Percentiles rank a stretch among this genome's conserved stretches.
Conservation (phyloP, 1,140 invertebrate species). For the Atopsyche davidsoni region DNA sequence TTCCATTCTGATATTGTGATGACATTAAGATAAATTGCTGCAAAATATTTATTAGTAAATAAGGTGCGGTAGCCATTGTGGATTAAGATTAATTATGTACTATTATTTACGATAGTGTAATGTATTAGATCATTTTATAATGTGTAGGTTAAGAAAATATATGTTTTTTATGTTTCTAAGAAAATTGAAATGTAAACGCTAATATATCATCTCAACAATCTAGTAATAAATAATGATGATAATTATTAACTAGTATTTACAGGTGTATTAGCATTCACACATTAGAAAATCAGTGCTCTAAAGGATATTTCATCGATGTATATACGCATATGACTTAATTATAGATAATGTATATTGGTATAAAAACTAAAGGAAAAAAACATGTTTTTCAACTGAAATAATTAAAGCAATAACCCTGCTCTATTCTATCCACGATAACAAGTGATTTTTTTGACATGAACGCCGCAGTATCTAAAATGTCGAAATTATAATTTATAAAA, state of each 20-base stretch:
- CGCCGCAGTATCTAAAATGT: not conserved
- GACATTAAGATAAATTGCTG: not conserved
- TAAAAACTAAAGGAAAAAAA: not conserved
- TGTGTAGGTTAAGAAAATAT: not conserved
- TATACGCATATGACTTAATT: not conserved
- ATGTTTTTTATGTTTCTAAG: not conserved
- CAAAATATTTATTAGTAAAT: not conserved
- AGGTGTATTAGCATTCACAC: not conserved
- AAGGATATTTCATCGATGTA: not conserved
- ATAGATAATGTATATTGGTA: not conserved
- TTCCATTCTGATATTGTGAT: not conserved
- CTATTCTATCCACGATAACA: not conserved
- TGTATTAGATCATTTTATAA: not conserved
- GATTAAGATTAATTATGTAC: not conserved
- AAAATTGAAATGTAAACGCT: not conserved
- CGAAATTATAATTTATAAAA: not conserved
- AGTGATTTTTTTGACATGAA: not conserved
- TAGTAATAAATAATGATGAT: not conserved
- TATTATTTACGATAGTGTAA: not conserved
- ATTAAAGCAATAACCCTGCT: not conserved
- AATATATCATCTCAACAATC: not conserved
- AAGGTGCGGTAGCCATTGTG: not conserved
- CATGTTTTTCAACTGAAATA: not conserved
- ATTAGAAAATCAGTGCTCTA: not conserved
- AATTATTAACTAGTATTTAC: not conserved